Conservation (phyloP, 2,797 vertebrate genomes). For the Morus bassanus region DNA sequence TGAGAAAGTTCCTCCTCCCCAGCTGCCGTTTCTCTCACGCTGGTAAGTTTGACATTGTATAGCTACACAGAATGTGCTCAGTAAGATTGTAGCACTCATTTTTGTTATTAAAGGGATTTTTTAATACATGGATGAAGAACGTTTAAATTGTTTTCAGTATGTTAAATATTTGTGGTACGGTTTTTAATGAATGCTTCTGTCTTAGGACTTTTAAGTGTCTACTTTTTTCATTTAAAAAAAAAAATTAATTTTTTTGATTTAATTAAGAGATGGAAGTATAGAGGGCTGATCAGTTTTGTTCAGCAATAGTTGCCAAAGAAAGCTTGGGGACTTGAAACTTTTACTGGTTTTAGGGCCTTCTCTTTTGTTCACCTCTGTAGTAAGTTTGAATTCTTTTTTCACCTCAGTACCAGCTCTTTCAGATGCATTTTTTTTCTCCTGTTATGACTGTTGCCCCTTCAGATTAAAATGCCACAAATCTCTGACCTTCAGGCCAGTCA, state of each 20-base stretch:
- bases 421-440: slow-evolving; percentile 13
- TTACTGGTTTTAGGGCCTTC: not conserved
- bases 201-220: not conserved
- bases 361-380: not conserved
- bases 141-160: not conserved
- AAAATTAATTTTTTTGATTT: not conserved
- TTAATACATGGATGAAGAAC: not conserved
- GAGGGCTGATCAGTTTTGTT: not conserved
- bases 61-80: not conserved
- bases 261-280: not conserved
- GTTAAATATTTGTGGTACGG: not conserved
- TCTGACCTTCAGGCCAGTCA: slow-evolving; percentile 11
- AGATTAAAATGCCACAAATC: slow-evolving; percentile 42
- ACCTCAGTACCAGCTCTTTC: not conserved
- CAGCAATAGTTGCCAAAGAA: not conserved
- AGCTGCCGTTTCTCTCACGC: not conserved
- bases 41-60: not conserved
- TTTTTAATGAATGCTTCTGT: not conserved
- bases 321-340: not conserved
- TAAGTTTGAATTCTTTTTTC: not conserved
- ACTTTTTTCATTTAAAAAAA: not conserved
- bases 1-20: not conserved
- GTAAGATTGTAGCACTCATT: not conserved
- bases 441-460: slow-evolving; percentile 9
- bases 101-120: not conserved